phyloP scores from a whole-genome alignment of 2,113 vertebrate genomes.

The Chelonoidis abingdonii region DNA sequence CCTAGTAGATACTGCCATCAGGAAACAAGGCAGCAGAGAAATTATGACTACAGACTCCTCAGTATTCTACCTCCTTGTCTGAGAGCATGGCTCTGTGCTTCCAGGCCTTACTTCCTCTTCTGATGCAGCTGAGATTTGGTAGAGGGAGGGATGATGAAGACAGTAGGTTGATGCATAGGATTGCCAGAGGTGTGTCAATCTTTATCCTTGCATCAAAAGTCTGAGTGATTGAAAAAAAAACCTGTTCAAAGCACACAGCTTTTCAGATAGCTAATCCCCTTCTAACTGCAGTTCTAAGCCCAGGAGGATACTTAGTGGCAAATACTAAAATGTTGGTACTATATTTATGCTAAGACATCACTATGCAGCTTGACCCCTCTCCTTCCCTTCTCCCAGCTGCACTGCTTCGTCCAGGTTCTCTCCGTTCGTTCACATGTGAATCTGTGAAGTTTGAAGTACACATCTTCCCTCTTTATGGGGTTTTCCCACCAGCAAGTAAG shows the following conservation, averaged over 20 bases:
- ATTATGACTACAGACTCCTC: no score
- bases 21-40: no score
- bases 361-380: neutral
- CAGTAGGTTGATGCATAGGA: neutral
- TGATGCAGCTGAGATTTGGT: neutral
- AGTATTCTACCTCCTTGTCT: neutral
- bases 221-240: no score
- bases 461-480: neutral
- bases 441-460: neutral
- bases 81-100: no score
- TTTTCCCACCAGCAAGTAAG: neutral
- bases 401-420: neutral
- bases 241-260: neutral
- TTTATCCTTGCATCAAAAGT: neutral
- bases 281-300: neutral
- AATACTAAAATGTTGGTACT: neutral
- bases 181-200: no score
- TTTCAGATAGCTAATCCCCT: neutral
- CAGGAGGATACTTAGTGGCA: neutral
- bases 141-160: neutral
- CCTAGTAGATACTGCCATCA: no score
- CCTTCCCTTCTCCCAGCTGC: neutral
- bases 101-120: neutral
- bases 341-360: neutral
- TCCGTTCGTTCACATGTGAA: neutral